These are phyloP conservation scores for Microcebus jonahi DNA, from an alignment of 2,113 vertebrate genomes.

Conservation along the genomic window DNA sequence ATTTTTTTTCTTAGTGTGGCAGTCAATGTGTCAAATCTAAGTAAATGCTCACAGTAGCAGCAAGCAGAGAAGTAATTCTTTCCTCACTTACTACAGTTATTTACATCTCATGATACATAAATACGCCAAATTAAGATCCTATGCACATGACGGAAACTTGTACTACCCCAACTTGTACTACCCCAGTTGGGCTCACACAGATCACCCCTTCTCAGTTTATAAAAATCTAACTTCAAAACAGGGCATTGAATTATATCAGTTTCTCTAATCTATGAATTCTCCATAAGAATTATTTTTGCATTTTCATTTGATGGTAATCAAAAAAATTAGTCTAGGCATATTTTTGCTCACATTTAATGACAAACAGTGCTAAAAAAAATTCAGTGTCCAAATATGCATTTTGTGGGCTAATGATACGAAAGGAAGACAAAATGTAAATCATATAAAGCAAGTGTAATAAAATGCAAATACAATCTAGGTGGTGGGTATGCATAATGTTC, in stretches of 20 bases:
- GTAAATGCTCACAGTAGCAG: background rate
- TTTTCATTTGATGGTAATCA: background rate
- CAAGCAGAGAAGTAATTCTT: background rate
- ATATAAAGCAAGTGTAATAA: background rate
- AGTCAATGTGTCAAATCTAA: background rate
- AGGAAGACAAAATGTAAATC: background rate
- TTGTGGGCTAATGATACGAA: background rate
- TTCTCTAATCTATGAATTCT: background rate
- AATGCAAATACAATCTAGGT: background rate
- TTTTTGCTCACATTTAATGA: conserved; percentile 21
- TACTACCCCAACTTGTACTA: background rate
- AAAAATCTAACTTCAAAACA: background rate
- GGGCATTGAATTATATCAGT: background rate
- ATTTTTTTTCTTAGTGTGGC: no score
- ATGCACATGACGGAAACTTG: background rate
- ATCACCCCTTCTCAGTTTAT: background rate
- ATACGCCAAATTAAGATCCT: background rate
- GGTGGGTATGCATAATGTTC: background rate
- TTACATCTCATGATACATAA: background rate
- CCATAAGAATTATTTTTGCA: background rate
- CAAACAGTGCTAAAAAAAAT: background rate
- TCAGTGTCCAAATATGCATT: background rate
- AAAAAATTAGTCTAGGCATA: background rate
- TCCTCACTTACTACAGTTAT: background rate
- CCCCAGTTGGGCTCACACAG: background rate